phyloP scores from a whole-genome alignment of 2,113 vertebrate genomes.

The Macroglossus sobrinus region DNA sequence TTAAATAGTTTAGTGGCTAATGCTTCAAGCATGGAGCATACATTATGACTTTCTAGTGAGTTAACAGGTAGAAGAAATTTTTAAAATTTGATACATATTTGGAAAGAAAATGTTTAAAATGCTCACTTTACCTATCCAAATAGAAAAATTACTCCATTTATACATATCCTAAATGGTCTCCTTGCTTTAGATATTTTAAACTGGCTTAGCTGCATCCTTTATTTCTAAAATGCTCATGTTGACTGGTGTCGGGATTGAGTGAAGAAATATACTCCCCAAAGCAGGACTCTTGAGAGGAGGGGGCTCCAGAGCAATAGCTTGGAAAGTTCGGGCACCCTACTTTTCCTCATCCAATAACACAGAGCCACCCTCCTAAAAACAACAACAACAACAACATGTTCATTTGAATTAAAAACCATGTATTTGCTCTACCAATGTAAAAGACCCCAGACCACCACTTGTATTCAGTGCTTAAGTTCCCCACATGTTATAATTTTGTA shows the following conservation, averaged over 20 bases:
- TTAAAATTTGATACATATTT: not conserved
- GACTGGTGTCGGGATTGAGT: not conserved
- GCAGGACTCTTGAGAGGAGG: not conserved
- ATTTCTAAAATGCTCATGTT: not conserved
- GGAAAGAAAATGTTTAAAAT: conserved; percentile 3
- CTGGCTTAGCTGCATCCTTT: not conserved
- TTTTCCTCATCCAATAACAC: not conserved
- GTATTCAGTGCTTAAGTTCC: not conserved
- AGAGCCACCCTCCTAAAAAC: not conserved
- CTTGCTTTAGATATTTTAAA: not conserved
- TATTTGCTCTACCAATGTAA: not conserved
- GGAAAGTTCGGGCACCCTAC: rapidly evolving
- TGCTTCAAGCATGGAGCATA: not conserved
- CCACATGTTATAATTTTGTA: not conserved
- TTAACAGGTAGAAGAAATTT: not conserved
- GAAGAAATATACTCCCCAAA: not conserved
- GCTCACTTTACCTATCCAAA: not conserved
- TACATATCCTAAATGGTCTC: not conserved
- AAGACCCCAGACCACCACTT: not conserved
- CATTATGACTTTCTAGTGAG: not conserved
- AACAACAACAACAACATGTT: too few species aligned
- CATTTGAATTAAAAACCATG: not conserved
- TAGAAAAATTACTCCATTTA: not conserved
- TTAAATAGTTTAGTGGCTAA: not conserved
- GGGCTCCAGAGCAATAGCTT: not conserved